These are phyloP conservation scores for Epizoanthus rinbou DNA, from an alignment of 92 coral and sea anemone genomes.

Conservation along the genomic window DNA sequence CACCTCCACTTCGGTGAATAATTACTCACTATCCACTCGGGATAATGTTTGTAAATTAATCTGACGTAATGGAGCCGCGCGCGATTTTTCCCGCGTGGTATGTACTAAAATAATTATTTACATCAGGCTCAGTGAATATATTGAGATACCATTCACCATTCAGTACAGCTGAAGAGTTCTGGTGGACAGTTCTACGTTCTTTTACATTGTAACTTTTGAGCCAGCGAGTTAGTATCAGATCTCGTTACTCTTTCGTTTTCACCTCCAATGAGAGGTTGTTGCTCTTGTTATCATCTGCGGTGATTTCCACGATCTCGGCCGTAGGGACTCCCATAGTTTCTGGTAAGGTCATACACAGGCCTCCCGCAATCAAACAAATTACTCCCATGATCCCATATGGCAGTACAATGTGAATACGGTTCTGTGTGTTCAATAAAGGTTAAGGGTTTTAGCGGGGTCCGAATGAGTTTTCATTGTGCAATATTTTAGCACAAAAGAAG, in stretches of 20 bases:
- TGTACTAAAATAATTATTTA: no score
- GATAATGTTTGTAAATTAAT: no score
- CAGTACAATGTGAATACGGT: slow-evolving; percentile 12
- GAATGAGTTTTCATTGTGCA: not conserved
- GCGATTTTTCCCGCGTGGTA: no score
- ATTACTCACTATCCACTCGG: no score
- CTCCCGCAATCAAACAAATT: slow-evolving; percentile 19
- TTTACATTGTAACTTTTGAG: no score
- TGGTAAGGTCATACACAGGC: slow-evolving; percentile 17
- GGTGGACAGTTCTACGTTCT: not conserved
- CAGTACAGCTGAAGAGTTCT: no score
- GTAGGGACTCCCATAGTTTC: slow-evolving; percentile 17
- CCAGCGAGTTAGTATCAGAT: no score
- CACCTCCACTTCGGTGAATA: no score
- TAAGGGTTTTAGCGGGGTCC: not conserved
- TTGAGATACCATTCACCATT: no score
- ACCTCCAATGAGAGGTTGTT: not conserved
- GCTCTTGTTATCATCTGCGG: not conserved
- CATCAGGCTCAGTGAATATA: no score
- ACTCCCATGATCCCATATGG: slow-evolving; percentile 16
- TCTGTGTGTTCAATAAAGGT: not conserved
- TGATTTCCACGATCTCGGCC: not conserved
- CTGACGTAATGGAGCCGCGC: no score
- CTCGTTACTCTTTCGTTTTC: not conserved
- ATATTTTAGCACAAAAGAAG: no score